A percentile compares a stretch with the other conserved stretches of the same genome.
Conservation (phyloP, 2,888 invertebrate genomes). For the Volucella zonaria region DNA sequence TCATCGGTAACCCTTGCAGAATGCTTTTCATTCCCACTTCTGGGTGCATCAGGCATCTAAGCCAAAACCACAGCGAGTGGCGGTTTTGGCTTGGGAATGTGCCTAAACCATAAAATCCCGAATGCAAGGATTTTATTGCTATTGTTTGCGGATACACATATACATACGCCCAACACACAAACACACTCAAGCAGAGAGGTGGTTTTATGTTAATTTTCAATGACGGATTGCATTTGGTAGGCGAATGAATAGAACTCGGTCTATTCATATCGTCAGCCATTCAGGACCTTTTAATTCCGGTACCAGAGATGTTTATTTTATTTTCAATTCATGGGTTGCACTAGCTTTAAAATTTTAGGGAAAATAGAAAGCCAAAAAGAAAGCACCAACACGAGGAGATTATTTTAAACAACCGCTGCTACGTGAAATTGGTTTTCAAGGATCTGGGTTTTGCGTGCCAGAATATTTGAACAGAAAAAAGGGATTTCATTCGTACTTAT, state of each 20-base stretch:
- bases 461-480: too few species aligned
- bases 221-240: conserved; percentile 62
- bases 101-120: conserved; percentile 59
- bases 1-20: too few species aligned
- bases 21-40: background rate
- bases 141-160: conserved; percentile 47
- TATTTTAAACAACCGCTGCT: too few species aligned
- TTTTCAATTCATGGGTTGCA: background rate
- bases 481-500: too few species aligned
- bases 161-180: background rate
- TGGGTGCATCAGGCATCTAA: conserved; percentile 39
- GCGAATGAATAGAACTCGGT: conserved; percentile 31
- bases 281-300: conserved; percentile 22
- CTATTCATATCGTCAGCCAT: conserved; percentile 7
- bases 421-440: too few species aligned
- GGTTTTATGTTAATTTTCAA: conserved; percentile 61
- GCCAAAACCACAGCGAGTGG: conserved; percentile 47
- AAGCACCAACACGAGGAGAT: too few species aligned
- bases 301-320: conserved; percentile 13
- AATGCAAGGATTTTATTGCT: conserved; percentile 65
- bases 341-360: too few species aligned
- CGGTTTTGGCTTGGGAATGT: conserved; percentile 40
- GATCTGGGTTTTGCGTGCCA: too few species aligned
- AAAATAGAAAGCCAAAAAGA: too few species aligned
- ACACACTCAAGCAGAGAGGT: conserved; percentile 9